A percentile compares a stretch with the other conserved stretches of the same genome.
phyloP scores from a whole-genome alignment of 2,797 vertebrate species.

The Tolypeutes matacus region DNA sequence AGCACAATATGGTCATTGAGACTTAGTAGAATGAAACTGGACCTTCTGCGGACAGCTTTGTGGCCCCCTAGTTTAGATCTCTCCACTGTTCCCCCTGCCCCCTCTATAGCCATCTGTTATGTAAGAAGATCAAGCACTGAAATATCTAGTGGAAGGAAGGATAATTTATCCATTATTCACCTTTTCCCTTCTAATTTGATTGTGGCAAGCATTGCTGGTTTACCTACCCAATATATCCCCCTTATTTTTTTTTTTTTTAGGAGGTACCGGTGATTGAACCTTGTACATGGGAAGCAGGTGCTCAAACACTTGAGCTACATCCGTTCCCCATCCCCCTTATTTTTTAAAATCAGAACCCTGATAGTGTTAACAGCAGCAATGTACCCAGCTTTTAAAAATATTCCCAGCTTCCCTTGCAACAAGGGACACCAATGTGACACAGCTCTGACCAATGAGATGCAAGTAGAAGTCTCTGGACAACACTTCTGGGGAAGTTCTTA shows the following conservation, averaged over 20 bases:
- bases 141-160: neutral
- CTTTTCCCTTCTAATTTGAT: neutral
- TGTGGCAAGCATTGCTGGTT: neutral
- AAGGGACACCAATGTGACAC: neutral
- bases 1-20: neutral
- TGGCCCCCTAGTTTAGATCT: neutral
- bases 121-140: neutral
- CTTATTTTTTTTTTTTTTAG: neutral
- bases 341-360: neutral
- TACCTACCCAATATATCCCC: neutral
- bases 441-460: neutral
- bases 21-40: neutral
- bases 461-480: neutral
- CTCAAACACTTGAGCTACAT: too few relatives aligned
- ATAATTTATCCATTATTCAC: neutral
- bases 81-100: neutral
- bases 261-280: too few relatives aligned
- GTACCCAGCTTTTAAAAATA: neutral
- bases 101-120: neutral
- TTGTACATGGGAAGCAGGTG: too few relatives aligned
- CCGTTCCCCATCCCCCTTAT: neutral
- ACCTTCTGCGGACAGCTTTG: neutral
- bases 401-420: neutral
- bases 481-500: neutral
- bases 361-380: neutral